Base-by-base conservation (phyloP, 1,140 invertebrate genomes). In the Drosophila willistoni region DNA sequence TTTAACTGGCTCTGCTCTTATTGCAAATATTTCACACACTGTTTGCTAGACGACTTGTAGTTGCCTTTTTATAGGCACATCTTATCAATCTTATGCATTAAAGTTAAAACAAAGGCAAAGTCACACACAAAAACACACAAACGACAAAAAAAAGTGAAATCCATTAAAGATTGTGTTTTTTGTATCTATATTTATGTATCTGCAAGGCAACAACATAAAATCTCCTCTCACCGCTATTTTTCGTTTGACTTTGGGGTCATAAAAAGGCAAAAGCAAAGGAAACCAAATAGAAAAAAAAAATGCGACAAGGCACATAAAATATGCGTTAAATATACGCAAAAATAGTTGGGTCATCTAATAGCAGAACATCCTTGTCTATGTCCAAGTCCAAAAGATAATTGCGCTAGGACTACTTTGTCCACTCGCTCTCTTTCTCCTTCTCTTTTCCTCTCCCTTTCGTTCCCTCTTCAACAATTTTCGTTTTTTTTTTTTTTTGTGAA, bases 271-370 rank as follows among this genome's bases (percentile, higher is more conserved):
- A 41, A 36, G n/a, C n/a, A 67, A n/a, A 59, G 36, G 19, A 41
- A 25, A 0, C 19, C 63, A 75, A 55, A 64, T 29, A 17, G 12
- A 55, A 51, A 60, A 42, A 57, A 70, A 78, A 73, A 67, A 68
- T 65, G 56, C 78, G 68, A 64, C 68, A 70, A 81, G 71, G 64
- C 68, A 70, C 79, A 86, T 86, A 82, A 86, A 86, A 87, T 86
- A 77, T 87, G 79, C 83, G 76, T 87, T 82, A 81, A 76, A 82
- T 82, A 86, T 78, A 76, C 66, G 72, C 56, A 81, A 81, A 82
- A 85, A 85, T 87, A 86, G 79, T 87, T 79, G 71, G 83, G 80
- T 84, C 84, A 87, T 82, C 83, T 87, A 87, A 87, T 89, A 81
- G 84, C 80, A 83, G 71, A 83, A 51, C 17, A 51, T 19, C 17